phyloP scores from a whole-genome alignment of 1,140 invertebrate species.

The Pogonomyrmex barbatus region DNA sequence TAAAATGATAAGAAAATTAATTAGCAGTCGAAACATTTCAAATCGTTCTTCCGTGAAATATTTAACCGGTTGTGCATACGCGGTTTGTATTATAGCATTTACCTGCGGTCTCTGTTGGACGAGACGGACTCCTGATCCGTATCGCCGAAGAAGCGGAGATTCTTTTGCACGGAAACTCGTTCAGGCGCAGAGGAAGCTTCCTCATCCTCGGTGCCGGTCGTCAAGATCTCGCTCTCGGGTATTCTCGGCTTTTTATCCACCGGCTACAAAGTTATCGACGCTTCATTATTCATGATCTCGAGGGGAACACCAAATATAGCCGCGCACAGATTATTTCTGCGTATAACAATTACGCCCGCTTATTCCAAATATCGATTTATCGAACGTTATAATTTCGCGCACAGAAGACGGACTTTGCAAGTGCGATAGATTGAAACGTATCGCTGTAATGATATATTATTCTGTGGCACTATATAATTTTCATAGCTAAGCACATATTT shows the following conservation, averaged over 20 bases:
- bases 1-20: slow-evolving; percentile 1
- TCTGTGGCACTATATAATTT: slow-evolving; percentile 48
- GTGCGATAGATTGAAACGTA: slow-evolving; percentile 63
- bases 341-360: slow-evolving; percentile 59
- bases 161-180: slow-evolving; percentile 87
- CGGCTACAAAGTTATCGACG: slow-evolving; percentile 74
- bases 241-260: slow-evolving; percentile 83
- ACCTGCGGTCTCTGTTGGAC: slow-evolving; percentile 84
- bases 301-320: slow-evolving; percentile 22
- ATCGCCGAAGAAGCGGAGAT: slow-evolving; percentile 93
- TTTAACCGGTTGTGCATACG: slow-evolving; percentile 18
- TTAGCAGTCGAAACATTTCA: not conserved
- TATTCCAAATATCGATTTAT: slow-evolving; percentile 61
- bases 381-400: slow-evolving; percentile 56
- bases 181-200: slow-evolving; percentile 83
- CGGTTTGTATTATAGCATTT: slow-evolving; percentile 43
- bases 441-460: slow-evolving; percentile 57
- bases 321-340: slow-evolving; percentile 42
- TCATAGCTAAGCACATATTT: slow-evolving; percentile 51
- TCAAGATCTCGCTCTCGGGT: slow-evolving; percentile 84
- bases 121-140: slow-evolving; percentile 90
- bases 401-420: slow-evolving; percentile 54
- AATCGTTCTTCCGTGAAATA: slow-evolving; percentile 34
- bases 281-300: slow-evolving; percentile 63
- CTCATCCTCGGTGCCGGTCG: slow-evolving; percentile 85